Percentiles rank a stretch among this genome's conserved stretches.
phyloP scores from a whole-genome alignment of 1,140 invertebrate species.

The Danaus plexippus region DNA sequence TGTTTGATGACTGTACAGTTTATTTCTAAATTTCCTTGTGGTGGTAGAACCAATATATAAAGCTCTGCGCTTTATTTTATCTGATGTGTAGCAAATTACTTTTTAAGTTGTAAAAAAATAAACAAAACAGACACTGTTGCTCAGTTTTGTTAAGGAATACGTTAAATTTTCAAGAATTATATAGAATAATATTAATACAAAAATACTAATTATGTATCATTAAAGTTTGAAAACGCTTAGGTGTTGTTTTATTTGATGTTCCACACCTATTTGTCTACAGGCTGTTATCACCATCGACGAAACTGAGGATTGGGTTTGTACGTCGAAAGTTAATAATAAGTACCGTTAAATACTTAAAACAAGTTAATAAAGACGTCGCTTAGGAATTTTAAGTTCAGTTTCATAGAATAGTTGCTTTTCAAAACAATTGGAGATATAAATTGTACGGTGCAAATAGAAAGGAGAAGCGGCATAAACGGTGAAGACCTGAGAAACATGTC shows the following conservation, averaged over 20 bases:
- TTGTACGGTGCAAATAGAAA: too few species aligned
- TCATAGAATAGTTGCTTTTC: too few species aligned
- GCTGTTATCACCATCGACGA: too few species aligned
- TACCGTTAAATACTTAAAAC: too few species aligned
- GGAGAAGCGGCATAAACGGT: too few species aligned
- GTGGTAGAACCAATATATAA: conserved; percentile 39
- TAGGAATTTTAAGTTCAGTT: too few species aligned
- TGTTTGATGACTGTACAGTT: conserved; percentile 19
- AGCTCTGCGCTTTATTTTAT: conserved; percentile 43
- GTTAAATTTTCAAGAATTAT: conserved; percentile 40
- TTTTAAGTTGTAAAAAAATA: conserved; percentile 44
- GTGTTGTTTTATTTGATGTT: conserved; percentile 1
- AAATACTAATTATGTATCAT: conserved; percentile 21
- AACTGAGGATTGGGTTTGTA: too few species aligned
- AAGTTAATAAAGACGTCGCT: too few species aligned
- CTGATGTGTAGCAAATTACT: conserved; percentile 40
- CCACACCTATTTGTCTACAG: conserved; percentile 1
- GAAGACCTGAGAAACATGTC: too few species aligned
- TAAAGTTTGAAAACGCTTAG: conserved; percentile 25
- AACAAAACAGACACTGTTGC: conserved; percentile 35
- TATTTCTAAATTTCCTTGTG: conserved; percentile 23
- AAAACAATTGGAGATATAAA: too few species aligned
- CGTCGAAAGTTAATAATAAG: too few species aligned
- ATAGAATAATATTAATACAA: conserved; percentile 28
- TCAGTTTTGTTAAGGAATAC: conserved; percentile 38